Percentiles rank a stretch among this genome's conserved stretches.
Conservation (phyloP, 2,113 vertebrate species). For the Erythrocercus mccallii region DNA sequence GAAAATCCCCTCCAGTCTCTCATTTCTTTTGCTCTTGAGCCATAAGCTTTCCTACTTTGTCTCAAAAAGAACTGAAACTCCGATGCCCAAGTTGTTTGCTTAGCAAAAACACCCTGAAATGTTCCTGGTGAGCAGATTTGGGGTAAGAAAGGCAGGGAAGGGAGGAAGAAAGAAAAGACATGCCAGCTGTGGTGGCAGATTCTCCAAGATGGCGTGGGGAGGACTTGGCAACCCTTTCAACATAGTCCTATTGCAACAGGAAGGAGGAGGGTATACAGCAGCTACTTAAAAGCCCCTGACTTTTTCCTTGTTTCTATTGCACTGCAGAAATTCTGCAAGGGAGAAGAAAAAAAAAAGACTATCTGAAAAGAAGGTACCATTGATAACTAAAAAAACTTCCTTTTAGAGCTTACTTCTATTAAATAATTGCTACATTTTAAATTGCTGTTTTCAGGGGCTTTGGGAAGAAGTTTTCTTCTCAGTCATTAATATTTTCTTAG, state of each 20-base stretch:
- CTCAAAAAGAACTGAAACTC: not conserved
- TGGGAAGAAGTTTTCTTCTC: slow-evolving; percentile 8
- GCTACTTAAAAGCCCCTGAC: slow-evolving; percentile 64
- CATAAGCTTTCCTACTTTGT: not conserved
- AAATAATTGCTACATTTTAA: slow-evolving; percentile 23
- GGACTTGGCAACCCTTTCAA: slow-evolving; percentile 3
- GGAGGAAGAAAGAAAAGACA: not conserved
- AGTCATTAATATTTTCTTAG: slow-evolving; percentile 27
- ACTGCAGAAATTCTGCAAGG: slow-evolving; percentile 54
- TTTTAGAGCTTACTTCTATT: slow-evolving; percentile 2
- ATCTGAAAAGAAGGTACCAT: slow-evolving; percentile 61
- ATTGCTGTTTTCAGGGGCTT: slow-evolving; percentile 19
- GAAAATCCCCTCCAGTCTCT: not conserved
- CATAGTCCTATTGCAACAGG: slow-evolving; percentile 32
- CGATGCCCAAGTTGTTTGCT: not conserved
- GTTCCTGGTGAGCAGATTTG: not conserved
- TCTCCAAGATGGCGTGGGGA: not conserved
- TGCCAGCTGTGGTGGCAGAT: not conserved
- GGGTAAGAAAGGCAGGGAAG: not conserved
- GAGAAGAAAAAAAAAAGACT: not conserved
- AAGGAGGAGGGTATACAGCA: slow-evolving; percentile 48
- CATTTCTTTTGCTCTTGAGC: not conserved
- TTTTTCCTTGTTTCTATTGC: not conserved
- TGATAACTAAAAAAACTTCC: not conserved
- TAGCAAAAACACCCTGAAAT: not conserved